These are phyloP conservation scores for Geodia barretti DNA, from an alignment of 37 sponge, comb jelly and placozoan genomes.

Conservation along the genomic window DNA sequence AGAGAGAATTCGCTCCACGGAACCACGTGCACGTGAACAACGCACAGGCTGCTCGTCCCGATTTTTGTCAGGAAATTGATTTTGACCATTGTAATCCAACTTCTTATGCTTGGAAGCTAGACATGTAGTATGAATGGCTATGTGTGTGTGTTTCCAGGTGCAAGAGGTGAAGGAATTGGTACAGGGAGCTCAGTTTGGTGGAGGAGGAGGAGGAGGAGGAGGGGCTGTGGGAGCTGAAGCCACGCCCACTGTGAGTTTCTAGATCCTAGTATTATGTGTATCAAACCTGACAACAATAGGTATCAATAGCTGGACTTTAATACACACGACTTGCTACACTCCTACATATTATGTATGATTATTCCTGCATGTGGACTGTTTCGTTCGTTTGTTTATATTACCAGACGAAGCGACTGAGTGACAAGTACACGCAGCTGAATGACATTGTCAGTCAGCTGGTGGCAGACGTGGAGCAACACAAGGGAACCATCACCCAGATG, in stretches of 20 bases:
- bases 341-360: background rate
- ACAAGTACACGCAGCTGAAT: slow-evolving; percentile 11
- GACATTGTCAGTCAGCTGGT: slow-evolving; percentile 14
- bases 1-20: too few relatives aligned
- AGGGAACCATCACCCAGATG: slow-evolving; percentile 35
- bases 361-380: background rate
- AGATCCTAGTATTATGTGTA: too few relatives aligned
- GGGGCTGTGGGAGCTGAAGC: background rate
- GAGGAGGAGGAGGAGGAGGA: background rate
- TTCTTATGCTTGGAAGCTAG: too few relatives aligned
- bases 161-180: background rate
- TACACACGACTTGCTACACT: too few relatives aligned
- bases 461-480: slow-evolving; percentile 30
- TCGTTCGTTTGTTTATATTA: background rate
- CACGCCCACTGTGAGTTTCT: background rate
- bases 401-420: slow-evolving; percentile 6
- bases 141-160: too few relatives aligned
- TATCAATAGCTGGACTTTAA: too few relatives aligned
- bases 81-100: too few relatives aligned
- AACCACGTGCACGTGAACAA: too few relatives aligned
- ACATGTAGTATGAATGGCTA: too few relatives aligned
- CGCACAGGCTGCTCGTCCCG: too few relatives aligned
- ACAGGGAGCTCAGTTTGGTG: background rate
- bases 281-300: too few relatives aligned
- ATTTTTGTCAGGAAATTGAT: too few relatives aligned